Conservation (phyloP, 2,888 invertebrate species). For the Leistus spinibarbis region DNA sequence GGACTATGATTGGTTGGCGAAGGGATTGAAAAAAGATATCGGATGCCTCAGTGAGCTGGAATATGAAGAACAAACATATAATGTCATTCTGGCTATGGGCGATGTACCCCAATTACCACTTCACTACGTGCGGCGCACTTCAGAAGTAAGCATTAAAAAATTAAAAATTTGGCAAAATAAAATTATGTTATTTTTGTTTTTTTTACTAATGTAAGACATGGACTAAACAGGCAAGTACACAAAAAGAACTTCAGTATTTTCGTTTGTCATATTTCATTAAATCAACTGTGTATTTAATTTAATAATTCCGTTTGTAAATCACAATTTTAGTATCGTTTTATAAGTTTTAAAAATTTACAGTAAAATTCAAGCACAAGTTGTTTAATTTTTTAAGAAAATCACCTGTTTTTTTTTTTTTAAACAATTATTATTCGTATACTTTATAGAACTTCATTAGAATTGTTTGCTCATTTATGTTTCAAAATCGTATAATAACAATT, state of each 20-base stretch:
- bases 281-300: not conserved
- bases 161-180: not conserved
- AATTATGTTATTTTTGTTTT: constrained; percentile 9
- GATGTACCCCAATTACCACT: constrained; percentile 65
- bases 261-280: not conserved
- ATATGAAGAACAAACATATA: constrained; percentile 57
- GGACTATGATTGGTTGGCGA: constrained; percentile 65
- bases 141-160: constrained; percentile 55
- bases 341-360: no score
- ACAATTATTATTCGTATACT: no score
- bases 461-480: no score
- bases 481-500: no score
- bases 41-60: constrained; percentile 50
- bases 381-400: no score
- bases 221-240: constrained; percentile 42
- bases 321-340: no score
- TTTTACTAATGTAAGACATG: constrained; percentile 41
- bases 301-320: no score
- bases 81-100: constrained; percentile 62
- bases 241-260: not conserved
- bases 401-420: no score
- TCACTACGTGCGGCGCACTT: constrained; percentile 61
- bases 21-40: constrained; percentile 55
- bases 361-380: no score
- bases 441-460: no score